phyloP scores from a whole-genome alignment of 64 coral and sea anemone genomes.

The Montipora capricornis region DNA sequence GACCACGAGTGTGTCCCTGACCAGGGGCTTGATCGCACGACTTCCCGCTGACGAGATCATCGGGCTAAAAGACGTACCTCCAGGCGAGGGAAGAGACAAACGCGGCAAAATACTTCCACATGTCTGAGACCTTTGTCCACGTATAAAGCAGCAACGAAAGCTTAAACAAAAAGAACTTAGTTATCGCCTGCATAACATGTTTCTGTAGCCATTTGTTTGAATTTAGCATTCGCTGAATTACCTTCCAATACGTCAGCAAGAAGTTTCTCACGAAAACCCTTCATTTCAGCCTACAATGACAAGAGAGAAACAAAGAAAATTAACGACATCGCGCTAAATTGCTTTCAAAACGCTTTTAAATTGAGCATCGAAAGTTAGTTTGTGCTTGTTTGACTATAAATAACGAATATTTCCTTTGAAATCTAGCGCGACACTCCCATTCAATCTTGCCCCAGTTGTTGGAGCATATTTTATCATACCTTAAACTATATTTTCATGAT shows the following conservation, averaged over 20 bases:
- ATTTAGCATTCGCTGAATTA: neutral
- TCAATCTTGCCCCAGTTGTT: too few species aligned
- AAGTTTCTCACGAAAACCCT: conserved; percentile 77
- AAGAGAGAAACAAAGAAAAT: neutral
- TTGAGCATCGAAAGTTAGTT: neutral
- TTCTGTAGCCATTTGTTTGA: neutral
- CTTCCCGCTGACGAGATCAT: too few species aligned
- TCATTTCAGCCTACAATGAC: conserved; percentile 14
- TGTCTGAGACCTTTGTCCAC: conserved; percentile 94
- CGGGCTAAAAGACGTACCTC: conserved; percentile 58
- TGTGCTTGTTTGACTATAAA: too few species aligned
- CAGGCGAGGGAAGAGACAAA: conserved; percentile 92
- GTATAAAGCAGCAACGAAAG: conserved; percentile 91
- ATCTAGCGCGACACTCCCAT: too few species aligned
- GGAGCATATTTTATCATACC: too few species aligned
- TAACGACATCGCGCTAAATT: neutral
- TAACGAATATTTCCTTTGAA: too few species aligned
- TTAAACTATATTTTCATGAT: too few species aligned
- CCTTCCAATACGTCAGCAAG: conserved; percentile 95
- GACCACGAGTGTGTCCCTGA: too few species aligned
- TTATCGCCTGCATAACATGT: neutral
- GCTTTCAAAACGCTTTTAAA: neutral
- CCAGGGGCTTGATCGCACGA: too few species aligned
- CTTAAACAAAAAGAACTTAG: conserved; percentile 33
- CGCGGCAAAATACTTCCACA: conserved; percentile 91